Evolutionary conservation across 2,888 invertebrate species (phyloP).

Genomic region (Neelides folsomi): DNA sequence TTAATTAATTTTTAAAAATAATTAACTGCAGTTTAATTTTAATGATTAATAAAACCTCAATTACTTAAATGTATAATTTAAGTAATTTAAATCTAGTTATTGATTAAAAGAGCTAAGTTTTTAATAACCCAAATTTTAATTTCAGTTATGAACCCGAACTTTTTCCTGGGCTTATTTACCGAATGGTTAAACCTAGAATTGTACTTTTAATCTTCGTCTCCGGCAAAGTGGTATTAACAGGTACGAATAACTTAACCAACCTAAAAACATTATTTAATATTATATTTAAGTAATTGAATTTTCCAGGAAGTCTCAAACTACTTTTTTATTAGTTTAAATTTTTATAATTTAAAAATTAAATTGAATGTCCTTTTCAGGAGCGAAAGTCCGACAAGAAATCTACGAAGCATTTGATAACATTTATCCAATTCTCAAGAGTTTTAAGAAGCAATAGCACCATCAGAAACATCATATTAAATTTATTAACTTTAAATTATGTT

Average conservation of each 20-base stretch:
- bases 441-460: constrained; percentile 57
- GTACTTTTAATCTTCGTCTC: constrained; percentile 96
- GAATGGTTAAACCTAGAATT: constrained; percentile 91
- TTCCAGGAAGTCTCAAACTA: not conserved
- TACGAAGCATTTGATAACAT: constrained; percentile 88
- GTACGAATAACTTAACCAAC: constrained; percentile 35
- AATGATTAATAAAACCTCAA: too few species aligned
- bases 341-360: not conserved
- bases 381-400: constrained; percentile 79
- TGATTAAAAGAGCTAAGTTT: too few species aligned
- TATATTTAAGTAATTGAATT: constrained; percentile 1
- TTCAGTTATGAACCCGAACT: constrained; percentile 90
- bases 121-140: too few species aligned
- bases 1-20: not conserved
- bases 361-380: constrained; percentile 48
- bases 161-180: constrained; percentile 95
- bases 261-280: constrained; percentile 7
- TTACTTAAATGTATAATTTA: too few species aligned
- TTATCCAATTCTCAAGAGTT: constrained; percentile 86
- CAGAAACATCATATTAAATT: too few species aligned
- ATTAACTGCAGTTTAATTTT: too few species aligned
- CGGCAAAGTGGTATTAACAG: constrained; percentile 93
- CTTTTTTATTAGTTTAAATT: not conserved
- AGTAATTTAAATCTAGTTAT: too few species aligned
- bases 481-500: too few species aligned